Conservation (phyloP, 2,888 invertebrate genomes). For the Iselma pallidipennis region DNA sequence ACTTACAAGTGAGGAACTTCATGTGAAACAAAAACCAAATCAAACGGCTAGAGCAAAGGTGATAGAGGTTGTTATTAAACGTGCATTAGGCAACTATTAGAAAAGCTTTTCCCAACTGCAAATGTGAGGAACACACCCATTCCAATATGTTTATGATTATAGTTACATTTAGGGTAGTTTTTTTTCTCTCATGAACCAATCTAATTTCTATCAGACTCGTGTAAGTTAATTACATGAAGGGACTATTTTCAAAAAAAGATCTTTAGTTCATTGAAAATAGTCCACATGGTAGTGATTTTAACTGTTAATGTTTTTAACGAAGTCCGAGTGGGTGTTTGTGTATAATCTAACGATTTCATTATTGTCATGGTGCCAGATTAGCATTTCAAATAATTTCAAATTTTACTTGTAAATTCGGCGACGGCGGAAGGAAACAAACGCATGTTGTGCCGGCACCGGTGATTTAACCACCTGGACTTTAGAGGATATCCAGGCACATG, state of each 20-base stretch:
- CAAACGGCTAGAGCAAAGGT: constrained; percentile 17
- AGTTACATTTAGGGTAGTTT: constrained; percentile 9
- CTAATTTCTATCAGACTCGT: too few species aligned
- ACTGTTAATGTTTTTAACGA: neutral
- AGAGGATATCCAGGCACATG: constrained; percentile 36
- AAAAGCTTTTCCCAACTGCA: constrained; percentile 39
- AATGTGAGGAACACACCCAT: constrained; percentile 44
- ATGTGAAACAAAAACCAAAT: constrained; percentile 50
- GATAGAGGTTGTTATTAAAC: constrained; percentile 50
- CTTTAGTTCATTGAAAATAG: too few species aligned
- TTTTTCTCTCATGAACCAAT: neutral
- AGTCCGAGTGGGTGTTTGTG: neutral
- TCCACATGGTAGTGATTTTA: neutral
- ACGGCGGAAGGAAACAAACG: constrained; percentile 49
- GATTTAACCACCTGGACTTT: constrained; percentile 44
- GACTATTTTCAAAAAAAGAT: neutral
- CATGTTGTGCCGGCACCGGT: constrained; percentile 44
- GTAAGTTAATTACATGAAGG: constrained; percentile 2
- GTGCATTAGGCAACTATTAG: constrained; percentile 48
- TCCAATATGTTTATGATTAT: constrained; percentile 12
- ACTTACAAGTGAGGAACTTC: constrained; percentile 28
- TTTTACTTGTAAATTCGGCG: constrained; percentile 44
- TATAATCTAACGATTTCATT: constrained; percentile 44
- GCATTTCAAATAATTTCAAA: constrained; percentile 29
- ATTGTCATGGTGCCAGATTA: constrained; percentile 40